phyloP scores from a whole-genome alignment of 2,888 invertebrate species.

The Xanthorhoe designata region DNA sequence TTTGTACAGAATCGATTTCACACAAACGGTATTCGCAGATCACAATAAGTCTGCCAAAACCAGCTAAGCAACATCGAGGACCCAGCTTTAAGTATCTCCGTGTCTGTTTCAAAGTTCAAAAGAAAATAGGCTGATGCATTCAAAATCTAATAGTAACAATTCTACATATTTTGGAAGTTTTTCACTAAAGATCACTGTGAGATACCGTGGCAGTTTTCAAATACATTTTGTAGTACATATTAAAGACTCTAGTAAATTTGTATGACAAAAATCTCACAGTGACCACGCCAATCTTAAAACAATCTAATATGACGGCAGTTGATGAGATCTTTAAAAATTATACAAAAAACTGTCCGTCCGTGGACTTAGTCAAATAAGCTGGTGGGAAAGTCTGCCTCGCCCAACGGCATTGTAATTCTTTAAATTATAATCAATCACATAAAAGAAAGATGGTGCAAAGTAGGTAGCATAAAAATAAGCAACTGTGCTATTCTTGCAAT shows the following conservation, averaged over 20 bases:
- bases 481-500: constrained; percentile 10
- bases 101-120: constrained; percentile 3
- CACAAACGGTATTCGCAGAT: constrained; percentile 18
- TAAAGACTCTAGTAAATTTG: not conserved
- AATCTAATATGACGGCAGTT: constrained; percentile 66
- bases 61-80: constrained; percentile 29
- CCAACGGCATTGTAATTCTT: constrained; percentile 75
- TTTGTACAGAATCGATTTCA: constrained; percentile 24
- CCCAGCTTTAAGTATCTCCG: constrained; percentile 21
- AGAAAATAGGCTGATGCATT: constrained; percentile 33
- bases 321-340: constrained; percentile 77
- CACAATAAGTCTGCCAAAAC: constrained; percentile 27
- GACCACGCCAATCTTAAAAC: constrained; percentile 47
- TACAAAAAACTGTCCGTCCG: constrained; percentile 66
- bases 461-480: constrained; percentile 22
- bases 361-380: constrained; percentile 70
- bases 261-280: constrained; percentile 50
- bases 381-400: constrained; percentile 82
- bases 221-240: constrained; percentile 1
- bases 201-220: not conserved
- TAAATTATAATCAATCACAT: constrained; percentile 62
- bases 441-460: constrained; percentile 54
- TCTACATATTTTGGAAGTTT: constrained; percentile 51
- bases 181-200: constrained; percentile 48
- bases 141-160: constrained; percentile 44